Conservation (phyloP, 1,140 invertebrate species). For the Formica selysi region DNA sequence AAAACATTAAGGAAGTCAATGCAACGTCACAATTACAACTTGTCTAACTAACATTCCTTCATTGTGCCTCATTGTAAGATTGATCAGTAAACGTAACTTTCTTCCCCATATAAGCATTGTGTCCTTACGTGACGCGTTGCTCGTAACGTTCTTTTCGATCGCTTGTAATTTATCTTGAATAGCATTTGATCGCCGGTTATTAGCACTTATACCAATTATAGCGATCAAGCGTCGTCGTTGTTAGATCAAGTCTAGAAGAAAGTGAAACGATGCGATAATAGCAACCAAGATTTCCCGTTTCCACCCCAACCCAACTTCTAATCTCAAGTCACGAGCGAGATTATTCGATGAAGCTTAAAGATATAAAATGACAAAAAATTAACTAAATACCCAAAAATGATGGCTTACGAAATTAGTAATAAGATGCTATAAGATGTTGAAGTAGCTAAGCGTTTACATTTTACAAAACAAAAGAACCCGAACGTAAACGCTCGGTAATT, state of each 20-base stretch:
- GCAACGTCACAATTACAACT: not conserved
- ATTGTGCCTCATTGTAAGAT: not conserved
- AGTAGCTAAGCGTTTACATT: not conserved
- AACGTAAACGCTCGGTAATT: slow-evolving; percentile 8
- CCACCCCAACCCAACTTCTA: not conserved
- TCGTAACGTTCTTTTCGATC: slow-evolving; percentile 21
- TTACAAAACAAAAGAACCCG: not conserved
- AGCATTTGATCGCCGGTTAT: slow-evolving; percentile 33
- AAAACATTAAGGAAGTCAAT: not conserved
- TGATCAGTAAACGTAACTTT: not conserved
- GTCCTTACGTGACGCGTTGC: slow-evolving; percentile 3
- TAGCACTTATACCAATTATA: slow-evolving; percentile 47
- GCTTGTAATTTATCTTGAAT: slow-evolving; percentile 19
- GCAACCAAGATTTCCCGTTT: not conserved
- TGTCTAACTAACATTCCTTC: too few relatives aligned
- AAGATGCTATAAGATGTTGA: not conserved
- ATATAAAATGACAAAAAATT: slow-evolving; percentile 7
- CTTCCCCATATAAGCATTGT: not conserved
- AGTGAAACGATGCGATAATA: slow-evolving; percentile 60
- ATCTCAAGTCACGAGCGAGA: slow-evolving; percentile 1
- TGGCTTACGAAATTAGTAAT: slow-evolving; percentile 1
- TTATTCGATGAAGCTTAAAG: not conserved
- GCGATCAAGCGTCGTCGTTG: slow-evolving; percentile 1
- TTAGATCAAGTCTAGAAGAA: slow-evolving; percentile 25
- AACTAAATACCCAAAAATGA: slow-evolving; percentile 17